Evolutionary conservation across 1,140 invertebrate species (phyloP), one percentile per base, ranked within the genome.

Genomic region (Phortica variegata): DNA sequence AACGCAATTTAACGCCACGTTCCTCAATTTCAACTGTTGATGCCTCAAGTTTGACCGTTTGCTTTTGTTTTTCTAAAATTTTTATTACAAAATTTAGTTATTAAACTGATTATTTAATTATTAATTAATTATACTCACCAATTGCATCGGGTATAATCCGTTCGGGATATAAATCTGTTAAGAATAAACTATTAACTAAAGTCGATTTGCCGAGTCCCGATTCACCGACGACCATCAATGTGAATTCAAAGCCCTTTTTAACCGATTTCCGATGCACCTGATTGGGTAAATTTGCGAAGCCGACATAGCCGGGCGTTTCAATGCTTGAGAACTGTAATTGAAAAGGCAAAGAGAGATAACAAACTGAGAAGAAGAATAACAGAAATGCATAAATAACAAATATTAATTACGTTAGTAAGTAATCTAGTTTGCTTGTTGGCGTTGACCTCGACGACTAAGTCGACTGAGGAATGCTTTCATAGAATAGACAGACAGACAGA

Each of bases 231-330:
- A 98, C 94, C 95, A 98, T 97, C 0, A 98, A 77, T 1, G 94
- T 97, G 77, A 98, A 98, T 76, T 97, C 95, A 77, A 98, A 98
- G 15, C 95, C 95, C 76, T 95, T 93, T 77, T 98, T 97, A 12
- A 98, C 94, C 10, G 94, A 94, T 77, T 97, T 96, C 43, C 95
- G 82, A 77, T 93, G 90, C 3, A 97, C 93, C 79, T 97, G 95
- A 79, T 98, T 97, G 1, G 95, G 95, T 44, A 93, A 73, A 79
- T 93, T 94, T n/a, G 91, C 91, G 78, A 94, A 94, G 9, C 92
- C 91, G 36, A 95, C 90, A 79, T 94, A 94, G 8, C 89, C 89
- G 39, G 90, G 87, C 2, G 89, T 89, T 76, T 91, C 89, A 45
- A 89, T 75, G 60, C 85, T 87, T 9, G 87, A 84, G 80, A 90